Base-by-base conservation (phyloP, 2,797 vertebrate species). In the Merluccius polli region DNA sequence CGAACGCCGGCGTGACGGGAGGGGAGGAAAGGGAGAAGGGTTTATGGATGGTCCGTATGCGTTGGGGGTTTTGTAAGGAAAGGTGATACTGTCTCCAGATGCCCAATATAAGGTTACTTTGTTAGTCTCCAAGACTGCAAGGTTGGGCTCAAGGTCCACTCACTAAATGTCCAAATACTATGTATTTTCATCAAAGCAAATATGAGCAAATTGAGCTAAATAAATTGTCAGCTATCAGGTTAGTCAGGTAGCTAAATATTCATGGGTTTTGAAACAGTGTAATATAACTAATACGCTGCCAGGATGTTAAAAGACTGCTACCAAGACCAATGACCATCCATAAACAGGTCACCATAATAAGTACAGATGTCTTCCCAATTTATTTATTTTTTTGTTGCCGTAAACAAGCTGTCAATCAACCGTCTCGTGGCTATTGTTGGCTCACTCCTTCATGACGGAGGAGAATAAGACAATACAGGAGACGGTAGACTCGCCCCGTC, bases 401-500 rank as follows among this genome's bases (percentile, higher is more conserved):
- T 30, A 18, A 70, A 68, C 67, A 36, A 78, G 27, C 36, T 48
- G 73, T 77, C 77, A 80, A 67, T 77, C 72, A 68, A 30, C 73
- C 78, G 16, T 48, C 73, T 31, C 38, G 75, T 73, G 81, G 80
- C 79, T 76, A 73, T 82, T 38, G 84, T 67, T 73, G 38, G 65
- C 59, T 76, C 36, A 77, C 70, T 81, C 67, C 82, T 82, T 88
- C 86, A 83, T 67, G 24, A 30, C 24, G 2, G 27, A 2, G 9
- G 0, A 10, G 24, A 16, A 10, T 9, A 15, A 24, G 52, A 24
- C 52, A 18, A 59, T 24, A 15, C 16, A 78, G 79, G 85, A 81
- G 82, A 90, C 88, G 88, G 89, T 77, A 76, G 81, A 85, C 84
- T 85, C 83, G 41, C 82, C 87, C 83, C 81, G 78, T 52, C 48